Evolutionary conservation across 2,113 vertebrate genomes (phyloP), one percentile per base, ranked within the genome.

Genomic region (Panurus biarmicus): DNA sequence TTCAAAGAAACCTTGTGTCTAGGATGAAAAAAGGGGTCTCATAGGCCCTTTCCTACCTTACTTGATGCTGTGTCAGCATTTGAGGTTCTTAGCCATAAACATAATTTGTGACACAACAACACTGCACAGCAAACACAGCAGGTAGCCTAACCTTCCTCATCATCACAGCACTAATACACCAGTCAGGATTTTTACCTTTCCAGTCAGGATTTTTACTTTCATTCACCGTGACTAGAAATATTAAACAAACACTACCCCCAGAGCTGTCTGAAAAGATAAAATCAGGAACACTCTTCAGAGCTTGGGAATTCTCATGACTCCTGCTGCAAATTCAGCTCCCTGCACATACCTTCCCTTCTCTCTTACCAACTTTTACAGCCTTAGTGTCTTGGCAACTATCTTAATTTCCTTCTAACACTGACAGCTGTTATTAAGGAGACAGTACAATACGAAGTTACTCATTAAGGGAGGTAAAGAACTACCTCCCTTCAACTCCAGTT

Each of bases 361-460:
- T 75, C 24, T 64, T 26, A 72, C 53, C 47, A 90, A 40, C 54
- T 85, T 61, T 57, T 25, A 53, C 73, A 89, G 33, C 66, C 44
- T 58, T 64, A 4, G 25, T 44, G 67, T 31, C 86, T 87, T 36
- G 54, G 36, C 71, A 91, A 85, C 82, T 15, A 84, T 11, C 35
- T 90, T 47, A 18, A 76, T 85, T 62, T 72, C 48, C 36, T 90
- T 88, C 71, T 24, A 66, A 45, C 26, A 69, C 61, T 2, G 10
- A 87, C 44, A 90, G 85, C 85, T 92, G 50, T 76, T 76, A 76
- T 42, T 70, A 66, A 90, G 88, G 82, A 94, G 72, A 85, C 75
- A 73, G 75, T 38, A 66, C 18, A 33, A 71, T 69, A 76, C 80
- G 50, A 82, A 90, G 64, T 79, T 90, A 85, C 82, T 80, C 24